A percentile compares a stretch with the other conserved stretches of the same genome.
Evolutionary conservation across 1,140 invertebrate genomes (phyloP).

Genomic region (Sarcophaga bullata): DNA sequence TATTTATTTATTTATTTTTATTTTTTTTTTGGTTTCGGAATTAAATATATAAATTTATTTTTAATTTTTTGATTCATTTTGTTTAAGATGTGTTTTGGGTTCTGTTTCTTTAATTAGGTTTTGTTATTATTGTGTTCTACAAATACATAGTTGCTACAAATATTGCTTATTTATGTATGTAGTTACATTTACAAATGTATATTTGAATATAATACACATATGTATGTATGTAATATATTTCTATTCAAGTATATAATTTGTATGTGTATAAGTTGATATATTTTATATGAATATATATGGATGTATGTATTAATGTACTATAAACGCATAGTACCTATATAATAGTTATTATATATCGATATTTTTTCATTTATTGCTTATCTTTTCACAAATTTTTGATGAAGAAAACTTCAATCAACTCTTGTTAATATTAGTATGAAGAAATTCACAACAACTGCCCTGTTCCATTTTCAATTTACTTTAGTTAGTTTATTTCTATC

Average conservation of each 20-base stretch:
- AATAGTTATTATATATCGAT: conserved; percentile 33
- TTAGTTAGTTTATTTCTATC: too few species aligned
- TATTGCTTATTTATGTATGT: conserved; percentile 30
- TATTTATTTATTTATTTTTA: conserved; percentile 5
- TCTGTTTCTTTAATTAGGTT: conserved; percentile 8
- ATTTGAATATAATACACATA: not conserved
- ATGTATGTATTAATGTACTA: conserved; percentile 19
- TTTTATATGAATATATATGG: not conserved
- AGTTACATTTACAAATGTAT: conserved; percentile 9
- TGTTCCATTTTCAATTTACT: too few species aligned
- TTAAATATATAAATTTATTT: conserved; percentile 27
- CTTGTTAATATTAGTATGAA: too few species aligned
- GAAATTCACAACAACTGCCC: too few species aligned
- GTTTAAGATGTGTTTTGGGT: not conserved
- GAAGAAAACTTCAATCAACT: conserved; percentile 36
- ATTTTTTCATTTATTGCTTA: conserved; percentile 33
- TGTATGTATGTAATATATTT: not conserved
- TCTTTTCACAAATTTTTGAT: conserved; percentile 27
- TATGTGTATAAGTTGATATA: conserved; percentile 10
- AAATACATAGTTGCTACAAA: not conserved
- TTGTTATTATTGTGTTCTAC: not conserved
- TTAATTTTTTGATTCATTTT: conserved; percentile 6
- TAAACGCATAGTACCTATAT: not conserved
- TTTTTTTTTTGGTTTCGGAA: conserved; percentile 33
- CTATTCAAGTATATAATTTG: not conserved